Evolutionary conservation across 2,797 vertebrate species (phyloP).

Genomic region (Pipistrellus nathusii): DNA sequence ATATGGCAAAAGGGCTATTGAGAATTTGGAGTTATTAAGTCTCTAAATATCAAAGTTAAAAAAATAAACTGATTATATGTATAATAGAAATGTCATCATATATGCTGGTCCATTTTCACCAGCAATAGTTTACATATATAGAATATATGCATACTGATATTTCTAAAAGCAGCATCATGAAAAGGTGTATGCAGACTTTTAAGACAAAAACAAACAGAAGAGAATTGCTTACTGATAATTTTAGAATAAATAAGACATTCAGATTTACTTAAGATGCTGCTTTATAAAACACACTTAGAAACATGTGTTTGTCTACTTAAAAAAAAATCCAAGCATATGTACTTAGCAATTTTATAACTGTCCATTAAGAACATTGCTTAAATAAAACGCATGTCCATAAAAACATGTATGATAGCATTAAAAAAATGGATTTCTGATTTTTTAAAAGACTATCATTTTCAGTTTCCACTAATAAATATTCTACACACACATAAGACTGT

Average conservation of each 20-base stretch:
- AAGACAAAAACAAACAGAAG: background rate
- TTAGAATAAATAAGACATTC: constrained; percentile 10
- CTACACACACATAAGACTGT: background rate
- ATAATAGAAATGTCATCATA: background rate
- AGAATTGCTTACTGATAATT: background rate
- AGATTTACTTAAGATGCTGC: constrained; percentile 18
- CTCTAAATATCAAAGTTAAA: constrained; percentile 27
- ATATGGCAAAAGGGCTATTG: background rate
- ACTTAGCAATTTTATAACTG: background rate
- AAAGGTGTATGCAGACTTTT: background rate
- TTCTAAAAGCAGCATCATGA: constrained; percentile 2
- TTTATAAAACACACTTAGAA: constrained; percentile 20
- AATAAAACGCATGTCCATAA: background rate
- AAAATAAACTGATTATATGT: background rate
- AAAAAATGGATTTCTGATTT: background rate
- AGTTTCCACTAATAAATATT: background rate
- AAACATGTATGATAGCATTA: background rate
- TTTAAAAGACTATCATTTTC: background rate
- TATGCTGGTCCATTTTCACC: background rate
- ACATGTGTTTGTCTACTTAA: constrained; percentile 41
- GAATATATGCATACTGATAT: background rate
- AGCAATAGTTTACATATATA: background rate
- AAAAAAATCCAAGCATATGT: background rate
- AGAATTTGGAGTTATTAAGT: background rate
- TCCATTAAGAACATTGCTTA: background rate